Base-by-base conservation (phyloP, 2,113 vertebrate genomes). In the Rhinopomastus cyanomelas region DNA sequence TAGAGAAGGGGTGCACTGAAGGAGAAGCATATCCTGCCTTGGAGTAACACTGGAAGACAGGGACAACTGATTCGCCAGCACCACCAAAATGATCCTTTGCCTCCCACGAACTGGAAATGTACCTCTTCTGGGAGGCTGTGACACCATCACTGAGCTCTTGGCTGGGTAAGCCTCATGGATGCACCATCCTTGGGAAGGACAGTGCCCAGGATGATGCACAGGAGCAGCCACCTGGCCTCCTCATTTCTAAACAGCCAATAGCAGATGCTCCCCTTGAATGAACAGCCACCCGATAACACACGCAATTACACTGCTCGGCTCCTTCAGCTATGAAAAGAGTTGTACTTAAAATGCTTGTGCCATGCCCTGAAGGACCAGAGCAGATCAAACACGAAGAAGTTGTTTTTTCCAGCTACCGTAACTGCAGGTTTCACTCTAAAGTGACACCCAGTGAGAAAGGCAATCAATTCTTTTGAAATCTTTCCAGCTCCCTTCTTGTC, bases 341-440 rank as follows among this genome's bases (percentile, higher is more conserved):
- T 92, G 78, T 64, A 78, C 82, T 83, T 78, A 89, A 93, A 64
- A 74, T 30, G 71, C 5, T 64, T 65, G 74, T 78, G 57, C 82
- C 61, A 78, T 89, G 68, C 69, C 82, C 89, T 83, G 52, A 89
- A 93, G 88, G 76, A 78, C 48, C 78, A 85, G 65, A 87, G 61
- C 27, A 77, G 72, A 89, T 86, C 29, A 92, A 87, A 87, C n/a
- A 71, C 10, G n/a, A 80, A 89, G 30, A 89, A 57, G 74, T 37
- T 83, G 59, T 29, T 92, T 91, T 86, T 88, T 53, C 65, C 82
- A 94, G 32, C n/a, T 74, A 53, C 61, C 19, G 1, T 75, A 89
- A 83, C 67, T 85, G 56, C 60, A 76, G 34, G 10, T 71, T 93
- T 91, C 4, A 0, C 62, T 81, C 65, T 89, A 46, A 92, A 80